Evolutionary conservation across 2,888 invertebrate genomes (phyloP), one percentile per base, ranked within the genome.

Genomic region (Apamea monoglypha): DNA sequence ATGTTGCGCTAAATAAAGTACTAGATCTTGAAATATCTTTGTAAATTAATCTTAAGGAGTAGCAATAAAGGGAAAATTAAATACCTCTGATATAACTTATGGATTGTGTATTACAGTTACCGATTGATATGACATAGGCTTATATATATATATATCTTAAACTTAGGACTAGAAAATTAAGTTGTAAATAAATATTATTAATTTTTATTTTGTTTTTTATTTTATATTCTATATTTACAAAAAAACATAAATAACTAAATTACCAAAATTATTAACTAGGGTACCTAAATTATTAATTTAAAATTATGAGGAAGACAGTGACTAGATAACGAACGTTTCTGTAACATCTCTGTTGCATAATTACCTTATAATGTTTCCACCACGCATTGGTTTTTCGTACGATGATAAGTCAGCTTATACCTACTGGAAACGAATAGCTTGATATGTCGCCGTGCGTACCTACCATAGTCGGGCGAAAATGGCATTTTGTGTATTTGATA

Each of bases 151-250:
- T 68, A 25, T 56, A 56, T 59, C 32, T 74, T 80, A 70, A 64
- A 72, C n/a, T 16, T 84, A 85, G 69, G 77, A 70, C 73, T 88
- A 91, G 83, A 81, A 71, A 81, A 64, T 80, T 85, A 89, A 88
- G 83, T 87, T 89, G 87, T 89, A 89, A 90, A 89, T 90, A 90
- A 74, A 84, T 83, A 86, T 16, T 69, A 29, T 73, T 53, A 75
- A 78, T 29, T 21, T 21, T 36, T 18, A 83, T 44, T 66, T 72
- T 59, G 44, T 61, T 68, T 68, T 59, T 66, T 67, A 16, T 85
- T 76, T 78, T 70, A 50, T 61, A n/a, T 64, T 40, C 53, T 80
- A 78, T 80, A 79, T 82, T 47, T 84, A 77, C 81, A 85, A n/a
- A 63, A 32, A 56, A 53, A 61, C 7, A 4, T 25, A 36, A 50